These are phyloP conservation scores for Carettochelys insculpta DNA, from an alignment of 2,113 vertebrate genomes.

Conservation along the genomic window DNA sequence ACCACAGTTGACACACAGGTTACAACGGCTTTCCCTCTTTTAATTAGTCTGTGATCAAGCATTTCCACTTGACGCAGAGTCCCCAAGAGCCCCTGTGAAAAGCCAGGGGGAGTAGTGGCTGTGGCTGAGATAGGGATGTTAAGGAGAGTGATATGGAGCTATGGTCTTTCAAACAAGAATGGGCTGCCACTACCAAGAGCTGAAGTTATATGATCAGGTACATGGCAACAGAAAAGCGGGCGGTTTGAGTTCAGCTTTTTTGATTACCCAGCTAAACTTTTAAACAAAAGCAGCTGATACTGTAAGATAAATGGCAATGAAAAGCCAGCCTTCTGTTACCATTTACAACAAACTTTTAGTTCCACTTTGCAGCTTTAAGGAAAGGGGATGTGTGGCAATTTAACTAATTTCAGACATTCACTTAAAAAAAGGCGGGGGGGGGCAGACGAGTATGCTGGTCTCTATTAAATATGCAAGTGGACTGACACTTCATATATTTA, in stretches of 20 bases:
- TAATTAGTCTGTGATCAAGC: neutral
- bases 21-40: neutral
- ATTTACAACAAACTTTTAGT: constrained; percentile 17
- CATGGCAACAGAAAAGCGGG: neutral
- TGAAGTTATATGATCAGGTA: neutral
- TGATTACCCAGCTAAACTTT: neutral
- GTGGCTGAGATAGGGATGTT: neutral
- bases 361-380: constrained; percentile 8
- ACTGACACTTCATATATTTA: constrained; percentile 4
- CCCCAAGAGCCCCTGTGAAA: neutral
- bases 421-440: no score
- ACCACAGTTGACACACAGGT: neutral
- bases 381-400: neutral
- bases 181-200: neutral
- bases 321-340: constrained; percentile 16
- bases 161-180: neutral
- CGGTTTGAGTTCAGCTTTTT: neutral
- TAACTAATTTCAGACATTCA: constrained; percentile 30
- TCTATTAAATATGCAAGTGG: constrained; percentile 42
- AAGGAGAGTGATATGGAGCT: neutral
- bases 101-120: neutral
- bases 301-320: neutral
- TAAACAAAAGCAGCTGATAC: constrained; percentile 9
- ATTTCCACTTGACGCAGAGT: neutral
- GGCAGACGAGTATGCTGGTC: neutral